Conservation (phyloP, 2,113 vertebrate species). For the Thomomys bottae region DNA sequence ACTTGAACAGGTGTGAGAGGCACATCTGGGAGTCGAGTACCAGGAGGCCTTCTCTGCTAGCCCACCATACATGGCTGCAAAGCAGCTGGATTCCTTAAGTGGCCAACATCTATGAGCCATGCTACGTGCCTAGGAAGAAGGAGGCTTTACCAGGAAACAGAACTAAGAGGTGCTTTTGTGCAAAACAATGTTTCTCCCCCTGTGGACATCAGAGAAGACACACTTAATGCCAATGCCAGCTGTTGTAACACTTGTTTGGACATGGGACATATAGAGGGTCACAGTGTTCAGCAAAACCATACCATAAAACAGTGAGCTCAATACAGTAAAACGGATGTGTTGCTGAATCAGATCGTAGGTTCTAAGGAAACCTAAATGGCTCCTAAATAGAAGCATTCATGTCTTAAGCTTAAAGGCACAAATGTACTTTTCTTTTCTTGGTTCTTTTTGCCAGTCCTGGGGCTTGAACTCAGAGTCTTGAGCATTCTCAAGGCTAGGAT, state of each 20-base stretch:
- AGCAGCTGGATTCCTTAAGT: background rate
- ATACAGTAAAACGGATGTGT: rapidly evolving
- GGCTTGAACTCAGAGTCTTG: too few relatives aligned
- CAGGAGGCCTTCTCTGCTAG: too few relatives aligned
- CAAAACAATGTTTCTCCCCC: rapidly evolving
- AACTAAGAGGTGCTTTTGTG: background rate
- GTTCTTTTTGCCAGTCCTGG: too few relatives aligned
- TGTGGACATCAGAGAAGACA: background rate
- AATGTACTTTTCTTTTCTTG: too few relatives aligned
- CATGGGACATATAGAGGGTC: background rate
- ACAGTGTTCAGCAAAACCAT: background rate
- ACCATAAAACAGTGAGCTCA: background rate
- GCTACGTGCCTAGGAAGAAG: background rate
- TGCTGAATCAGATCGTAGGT: background rate
- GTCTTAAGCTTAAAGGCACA: background rate
- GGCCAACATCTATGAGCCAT: rapidly evolving
- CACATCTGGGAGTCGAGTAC: background rate
- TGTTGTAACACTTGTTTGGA: background rate
- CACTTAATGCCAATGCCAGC: background rate
- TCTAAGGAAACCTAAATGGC: background rate
- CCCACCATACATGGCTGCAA: background rate
- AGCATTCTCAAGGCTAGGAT: too few relatives aligned
- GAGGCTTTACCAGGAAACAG: background rate
- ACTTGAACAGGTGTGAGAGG: too few relatives aligned
- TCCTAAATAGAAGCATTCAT: background rate